phyloP scores from a whole-genome alignment of 2,113 vertebrate genomes.

The Heterotilapia buettikoferi region DNA sequence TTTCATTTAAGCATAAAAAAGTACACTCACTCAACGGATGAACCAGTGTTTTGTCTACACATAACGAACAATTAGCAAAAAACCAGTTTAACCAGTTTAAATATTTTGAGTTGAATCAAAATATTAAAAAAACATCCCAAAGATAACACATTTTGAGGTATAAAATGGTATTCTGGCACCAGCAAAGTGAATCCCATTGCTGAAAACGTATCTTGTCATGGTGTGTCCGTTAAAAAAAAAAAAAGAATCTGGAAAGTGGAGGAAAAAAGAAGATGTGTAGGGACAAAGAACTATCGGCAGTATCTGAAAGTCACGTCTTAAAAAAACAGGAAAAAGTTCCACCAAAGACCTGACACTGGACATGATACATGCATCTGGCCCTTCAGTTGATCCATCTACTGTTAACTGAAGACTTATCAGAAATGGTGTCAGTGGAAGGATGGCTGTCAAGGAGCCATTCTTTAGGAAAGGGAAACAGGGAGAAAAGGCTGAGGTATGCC shows the following conservation, averaged over 20 bases:
- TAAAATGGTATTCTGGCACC: not conserved
- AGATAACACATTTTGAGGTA: not conserved
- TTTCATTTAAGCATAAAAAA: not conserved
- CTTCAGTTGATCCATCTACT: not conserved
- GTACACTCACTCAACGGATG: not conserved
- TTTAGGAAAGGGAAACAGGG: not conserved
- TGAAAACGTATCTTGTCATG: not conserved
- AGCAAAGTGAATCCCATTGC: not conserved
- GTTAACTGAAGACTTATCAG: not conserved
- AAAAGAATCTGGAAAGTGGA: not conserved
- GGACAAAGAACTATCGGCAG: not conserved
- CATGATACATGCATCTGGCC: not conserved
- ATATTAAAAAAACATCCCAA: not conserved
- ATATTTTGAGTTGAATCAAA: not conserved
- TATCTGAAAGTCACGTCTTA: not conserved
- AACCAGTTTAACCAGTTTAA: not conserved
- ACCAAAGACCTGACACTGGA: not conserved
- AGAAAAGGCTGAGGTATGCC: not conserved
- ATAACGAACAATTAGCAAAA: not conserved
- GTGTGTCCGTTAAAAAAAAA: not conserved
- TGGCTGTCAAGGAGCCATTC: not conserved
- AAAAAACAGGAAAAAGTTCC: not conserved
- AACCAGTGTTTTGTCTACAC: not conserved
- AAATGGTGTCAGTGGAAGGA: not conserved
- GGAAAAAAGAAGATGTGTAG: not conserved